These are phyloP conservation scores for Amblyjoppa proteus DNA, from an alignment of 2,888 invertebrate species.

Conservation along the genomic window DNA sequence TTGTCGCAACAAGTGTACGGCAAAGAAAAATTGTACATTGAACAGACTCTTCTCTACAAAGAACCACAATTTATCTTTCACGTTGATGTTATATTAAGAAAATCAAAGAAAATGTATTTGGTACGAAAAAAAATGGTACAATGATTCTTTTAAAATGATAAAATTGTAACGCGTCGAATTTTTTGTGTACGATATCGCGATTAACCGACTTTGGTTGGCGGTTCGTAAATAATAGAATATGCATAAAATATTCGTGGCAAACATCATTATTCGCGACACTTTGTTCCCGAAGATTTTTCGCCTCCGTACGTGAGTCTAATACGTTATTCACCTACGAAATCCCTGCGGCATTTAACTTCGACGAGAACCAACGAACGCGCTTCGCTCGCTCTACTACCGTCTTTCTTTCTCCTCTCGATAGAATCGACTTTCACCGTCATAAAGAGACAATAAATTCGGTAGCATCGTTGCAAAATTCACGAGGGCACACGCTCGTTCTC, in stretches of 20 bases:
- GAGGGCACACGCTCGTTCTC: conserved; percentile 64
- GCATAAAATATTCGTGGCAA: not conserved
- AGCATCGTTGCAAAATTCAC: conserved; percentile 77
- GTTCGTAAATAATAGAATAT: not conserved
- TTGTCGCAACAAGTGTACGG: not conserved
- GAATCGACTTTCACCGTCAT: conserved; percentile 62
- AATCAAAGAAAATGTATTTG: not conserved
- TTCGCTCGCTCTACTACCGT: not conserved
- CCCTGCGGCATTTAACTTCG: conserved; percentile 5
- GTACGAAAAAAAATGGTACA: no score
- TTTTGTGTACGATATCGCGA: not conserved
- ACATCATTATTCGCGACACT: not conserved
- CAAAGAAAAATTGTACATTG: not conserved
- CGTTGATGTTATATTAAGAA: no score
- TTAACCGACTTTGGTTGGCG: not conserved
- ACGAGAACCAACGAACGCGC: conserved; percentile 17
- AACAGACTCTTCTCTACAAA: not conserved
- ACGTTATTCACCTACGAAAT: conserved; percentile 22
- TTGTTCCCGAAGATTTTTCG: conserved; percentile 10
- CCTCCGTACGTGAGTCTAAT: conserved; percentile 25
- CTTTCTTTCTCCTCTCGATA: conserved; percentile 26
- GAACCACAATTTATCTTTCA: not conserved
- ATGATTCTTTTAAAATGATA: not conserved
- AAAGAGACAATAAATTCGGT: conserved; percentile 67
- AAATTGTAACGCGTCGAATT: not conserved